phyloP scores from a whole-genome alignment of 2,888 invertebrate genomes.

The Mythimna ferrago region DNA sequence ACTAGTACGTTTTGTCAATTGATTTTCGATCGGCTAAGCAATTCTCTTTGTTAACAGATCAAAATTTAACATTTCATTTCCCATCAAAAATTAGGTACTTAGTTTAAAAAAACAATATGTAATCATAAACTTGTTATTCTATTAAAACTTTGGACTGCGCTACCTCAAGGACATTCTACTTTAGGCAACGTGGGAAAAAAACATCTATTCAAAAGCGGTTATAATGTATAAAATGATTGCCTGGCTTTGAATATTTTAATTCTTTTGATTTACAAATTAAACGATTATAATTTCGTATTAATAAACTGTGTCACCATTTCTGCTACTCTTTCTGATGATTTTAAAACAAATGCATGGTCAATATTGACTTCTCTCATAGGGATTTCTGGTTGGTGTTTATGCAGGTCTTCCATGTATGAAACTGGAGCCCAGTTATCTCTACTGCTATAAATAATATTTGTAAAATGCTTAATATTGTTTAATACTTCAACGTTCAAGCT shows the following conservation, averaged over 20 bases:
- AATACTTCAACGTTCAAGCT: slow-evolving; percentile 92
- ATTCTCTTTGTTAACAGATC: not conserved
- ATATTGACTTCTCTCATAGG: slow-evolving; percentile 76
- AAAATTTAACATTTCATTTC: not conserved
- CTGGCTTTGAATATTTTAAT: no score
- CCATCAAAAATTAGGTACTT: no score
- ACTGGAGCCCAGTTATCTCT: slow-evolving; percentile 96
- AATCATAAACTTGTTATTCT: not conserved
- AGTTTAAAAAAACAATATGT: no score
- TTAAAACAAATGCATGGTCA: slow-evolving; percentile 96
- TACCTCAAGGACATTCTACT: not conserved
- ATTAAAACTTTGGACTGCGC: not conserved
- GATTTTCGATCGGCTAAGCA: not conserved
- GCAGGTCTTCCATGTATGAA: slow-evolving; percentile 92
- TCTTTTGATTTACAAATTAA: not conserved
- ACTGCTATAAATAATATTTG: slow-evolving; percentile 94
- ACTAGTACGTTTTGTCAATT: not conserved
- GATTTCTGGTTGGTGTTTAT: slow-evolving; percentile 76
- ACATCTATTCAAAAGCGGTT: no score
- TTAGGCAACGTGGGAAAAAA: not conserved
- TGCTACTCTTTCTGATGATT: slow-evolving; percentile 91
- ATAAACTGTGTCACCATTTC: slow-evolving; percentile 79
- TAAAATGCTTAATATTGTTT: slow-evolving; percentile 90
- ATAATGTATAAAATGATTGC: no score
- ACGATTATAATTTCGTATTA: slow-evolving; percentile 59